Evolutionary conservation across 2,888 invertebrate genomes (phyloP), one percentile per base, ranked within the genome.

Genomic region (Drosophila nigritarsus): DNA sequence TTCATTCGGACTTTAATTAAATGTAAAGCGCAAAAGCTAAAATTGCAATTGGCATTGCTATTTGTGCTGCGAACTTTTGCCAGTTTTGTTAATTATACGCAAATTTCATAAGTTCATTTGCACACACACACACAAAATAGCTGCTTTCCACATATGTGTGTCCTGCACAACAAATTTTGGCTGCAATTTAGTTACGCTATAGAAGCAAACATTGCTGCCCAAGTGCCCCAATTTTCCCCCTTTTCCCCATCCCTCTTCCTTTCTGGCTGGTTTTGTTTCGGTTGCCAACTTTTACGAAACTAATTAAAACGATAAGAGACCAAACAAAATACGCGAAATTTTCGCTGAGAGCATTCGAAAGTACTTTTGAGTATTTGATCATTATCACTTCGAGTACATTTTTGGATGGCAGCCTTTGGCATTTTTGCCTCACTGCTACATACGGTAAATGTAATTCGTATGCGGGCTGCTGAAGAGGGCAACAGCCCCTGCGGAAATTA

Each of bases 231-330:
- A 11, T 11, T 32, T n/a, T 15, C 18, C 8, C 13, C 74, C 32
- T 27, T 34, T 24, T 42, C 3, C n/a, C 15, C 15, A 6, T 9
- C 32, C 1, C 24, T 2, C 11, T 27, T 4, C 38, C 11, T 13
- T 40, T 64, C 55, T 64, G 40, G 62, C 40, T 61, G 60, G 75
- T 61, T 83, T 80, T 80, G 81, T 68, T 76, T 45, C 24, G 45
- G 15, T 24, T 54, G 65, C 66, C 65, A 83, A 88, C 84, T 84
- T 87, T 89, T 87, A 50, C 50, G 78, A 85, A 85, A 89, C 89
- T 85, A 85, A 85, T 85, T 85, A 85, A 85, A 89, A 75, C 78
- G 85, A 85, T 85, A 85, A 89, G 80, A 68, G 75, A 54, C 51
- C 61, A 49, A 64, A n/a, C 27, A 38, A 55, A 36, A 38, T 29